Percentiles rank a stretch among this genome's conserved stretches.
These are phyloP conservation scores for Microcebus ravelobensis DNA, from an alignment of 2,113 vertebrate genomes.

Conservation along the genomic window DNA sequence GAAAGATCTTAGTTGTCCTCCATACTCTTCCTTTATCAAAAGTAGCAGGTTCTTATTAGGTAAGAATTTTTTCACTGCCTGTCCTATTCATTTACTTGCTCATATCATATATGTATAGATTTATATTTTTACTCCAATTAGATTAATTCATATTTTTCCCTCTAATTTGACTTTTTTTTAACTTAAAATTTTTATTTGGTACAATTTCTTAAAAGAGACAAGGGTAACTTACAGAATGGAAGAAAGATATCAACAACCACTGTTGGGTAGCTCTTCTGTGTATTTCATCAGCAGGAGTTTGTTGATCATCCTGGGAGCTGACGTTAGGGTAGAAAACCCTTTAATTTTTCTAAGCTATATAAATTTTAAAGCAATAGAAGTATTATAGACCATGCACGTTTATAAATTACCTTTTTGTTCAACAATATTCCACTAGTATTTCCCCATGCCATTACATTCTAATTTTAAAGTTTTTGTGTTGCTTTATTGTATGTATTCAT, in stretches of 20 bases:
- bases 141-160: neutral
- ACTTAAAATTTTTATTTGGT: neutral
- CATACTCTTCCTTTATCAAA: neutral
- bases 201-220: neutral
- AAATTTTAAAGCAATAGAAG: neutral
- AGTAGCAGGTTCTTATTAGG: neutral
- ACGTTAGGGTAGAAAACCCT: neutral
- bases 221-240: neutral
- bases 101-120: fast-evolving
- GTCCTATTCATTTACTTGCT: neutral
- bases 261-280: neutral
- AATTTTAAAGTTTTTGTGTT: neutral
- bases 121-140: neutral
- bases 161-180: neutral
- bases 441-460: neutral
- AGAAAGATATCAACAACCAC: neutral
- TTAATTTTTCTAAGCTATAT: neutral
- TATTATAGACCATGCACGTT: neutral
- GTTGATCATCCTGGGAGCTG: neutral
- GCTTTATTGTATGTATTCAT: neutral
- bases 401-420: neutral
- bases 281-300: neutral
- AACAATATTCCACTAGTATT: neutral
- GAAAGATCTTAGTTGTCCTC: neutral
- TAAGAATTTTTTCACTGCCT: neutral